phyloP scores from a whole-genome alignment of 2,113 vertebrate species.

The Stigmatopora nigra region DNA sequence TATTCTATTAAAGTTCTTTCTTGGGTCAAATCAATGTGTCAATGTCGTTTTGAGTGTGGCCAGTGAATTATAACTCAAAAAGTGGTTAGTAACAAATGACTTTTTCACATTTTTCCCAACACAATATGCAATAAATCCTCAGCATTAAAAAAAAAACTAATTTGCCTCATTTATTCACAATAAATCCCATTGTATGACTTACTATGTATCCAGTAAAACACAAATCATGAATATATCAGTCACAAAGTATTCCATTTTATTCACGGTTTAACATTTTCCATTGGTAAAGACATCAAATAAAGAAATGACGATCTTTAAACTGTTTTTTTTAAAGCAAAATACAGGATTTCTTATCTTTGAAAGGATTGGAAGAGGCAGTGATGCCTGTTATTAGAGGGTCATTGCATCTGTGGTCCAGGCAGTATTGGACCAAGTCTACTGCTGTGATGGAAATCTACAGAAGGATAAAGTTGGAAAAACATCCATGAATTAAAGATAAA shows the following conservation, averaged over 20 bases:
- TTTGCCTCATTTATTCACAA: too few relatives aligned
- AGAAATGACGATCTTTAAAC: neutral
- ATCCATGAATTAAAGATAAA: neutral
- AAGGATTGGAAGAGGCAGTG: slow-evolving; percentile 73
- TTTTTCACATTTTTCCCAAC: too few relatives aligned
- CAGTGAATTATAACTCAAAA: too few relatives aligned
- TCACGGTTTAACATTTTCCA: neutral
- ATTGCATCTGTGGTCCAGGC: slow-evolving; percentile 69
- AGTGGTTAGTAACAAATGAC: too few relatives aligned
- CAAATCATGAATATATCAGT: neutral
- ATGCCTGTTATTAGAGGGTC: slow-evolving; percentile 78
- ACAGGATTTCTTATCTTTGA: slow-evolving; percentile 78
- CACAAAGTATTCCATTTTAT: neutral
- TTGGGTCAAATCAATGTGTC: too few relatives aligned
- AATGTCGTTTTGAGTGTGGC: too few relatives aligned
- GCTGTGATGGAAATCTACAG: slow-evolving; percentile 75
- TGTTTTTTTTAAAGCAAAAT: slow-evolving; percentile 62
- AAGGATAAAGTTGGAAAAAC: neutral
- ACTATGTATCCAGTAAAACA: neutral
- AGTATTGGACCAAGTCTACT: slow-evolving; percentile 73
- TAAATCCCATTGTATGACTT: too few relatives aligned
- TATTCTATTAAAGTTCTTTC: too few relatives aligned
- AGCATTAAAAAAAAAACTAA: too few relatives aligned
- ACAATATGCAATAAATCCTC: too few relatives aligned
- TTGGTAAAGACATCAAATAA: neutral